phyloP scores from a whole-genome alignment of 2,797 vertebrate genomes.

The Muscicapa striata region DNA sequence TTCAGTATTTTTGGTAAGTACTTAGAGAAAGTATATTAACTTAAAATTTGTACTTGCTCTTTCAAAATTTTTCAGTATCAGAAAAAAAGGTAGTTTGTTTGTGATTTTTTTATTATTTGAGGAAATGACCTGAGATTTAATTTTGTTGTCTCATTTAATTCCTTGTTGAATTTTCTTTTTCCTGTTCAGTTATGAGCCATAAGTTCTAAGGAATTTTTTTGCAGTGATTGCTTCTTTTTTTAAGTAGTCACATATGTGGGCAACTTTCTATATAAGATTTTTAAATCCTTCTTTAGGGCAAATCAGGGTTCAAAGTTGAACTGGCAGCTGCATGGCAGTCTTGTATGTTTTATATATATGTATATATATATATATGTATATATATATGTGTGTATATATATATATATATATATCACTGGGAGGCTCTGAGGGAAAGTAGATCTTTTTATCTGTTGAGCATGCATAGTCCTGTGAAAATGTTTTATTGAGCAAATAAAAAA shows the following conservation, averaged over 20 bases:
- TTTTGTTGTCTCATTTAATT: neutral
- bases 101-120: neutral
- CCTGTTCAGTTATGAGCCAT: fast-evolving
- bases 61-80: neutral
- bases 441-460: neutral
- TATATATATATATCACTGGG: neutral
- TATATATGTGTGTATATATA: no score
- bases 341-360: neutral
- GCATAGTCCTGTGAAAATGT: neutral
- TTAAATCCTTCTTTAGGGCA: neutral
- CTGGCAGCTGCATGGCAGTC: neutral
- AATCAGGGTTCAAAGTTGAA: neutral
- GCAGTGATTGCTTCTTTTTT: neutral
- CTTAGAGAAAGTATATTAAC: neutral
- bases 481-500: neutral
- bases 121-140: neutral
- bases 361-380: neutral
- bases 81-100: neutral
- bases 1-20: neutral
- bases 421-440: neutral
- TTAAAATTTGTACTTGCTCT: neutral
- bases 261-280: neutral
- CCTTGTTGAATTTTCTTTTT: neutral
- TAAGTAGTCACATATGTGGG: neutral
- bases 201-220: neutral